Evolutionary conservation across 1,140 invertebrate species (phyloP).

Genomic region (Rhyzopertha dominica): DNA sequence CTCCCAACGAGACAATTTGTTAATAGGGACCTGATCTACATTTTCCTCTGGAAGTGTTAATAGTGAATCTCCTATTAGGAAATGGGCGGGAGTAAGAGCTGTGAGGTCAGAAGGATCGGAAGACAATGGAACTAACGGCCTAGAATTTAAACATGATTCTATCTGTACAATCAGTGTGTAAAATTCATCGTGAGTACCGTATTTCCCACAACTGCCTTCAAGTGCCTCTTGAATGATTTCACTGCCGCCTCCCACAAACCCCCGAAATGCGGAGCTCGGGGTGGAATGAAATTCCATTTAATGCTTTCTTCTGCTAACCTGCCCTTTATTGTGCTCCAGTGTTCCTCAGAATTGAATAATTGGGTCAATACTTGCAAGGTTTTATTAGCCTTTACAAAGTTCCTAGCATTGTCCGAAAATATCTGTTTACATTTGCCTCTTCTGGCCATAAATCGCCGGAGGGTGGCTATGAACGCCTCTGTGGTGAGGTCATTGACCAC

Average conservation of each 20-base stretch:
- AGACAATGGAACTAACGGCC: slow-evolving; percentile 6
- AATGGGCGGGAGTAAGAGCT: slow-evolving; percentile 15
- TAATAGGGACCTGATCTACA: background rate
- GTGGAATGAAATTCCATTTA: slow-evolving; percentile 46
- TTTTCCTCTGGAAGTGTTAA: slow-evolving; percentile 12
- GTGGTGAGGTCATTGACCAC: slow-evolving; percentile 19
- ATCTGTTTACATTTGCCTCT: slow-evolving; percentile 33
- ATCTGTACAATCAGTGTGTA: slow-evolving; percentile 25
- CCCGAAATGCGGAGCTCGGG: slow-evolving; percentile 44
- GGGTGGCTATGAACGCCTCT: slow-evolving; percentile 34
- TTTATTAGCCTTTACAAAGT: slow-evolving; percentile 16
- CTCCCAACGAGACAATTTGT: slow-evolving; percentile 21
- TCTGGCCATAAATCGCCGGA: slow-evolving; percentile 40
- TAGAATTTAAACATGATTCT: slow-evolving; percentile 27
- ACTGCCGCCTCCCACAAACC: slow-evolving; percentile 46
- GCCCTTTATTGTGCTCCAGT: background rate
- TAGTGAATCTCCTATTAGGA: slow-evolving; percentile 10
- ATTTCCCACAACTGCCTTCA: slow-evolving; percentile 29
- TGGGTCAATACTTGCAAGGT: slow-evolving; percentile 7
- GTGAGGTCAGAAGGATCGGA: slow-evolving; percentile 4
- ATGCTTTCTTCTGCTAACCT: slow-evolving; percentile 25
- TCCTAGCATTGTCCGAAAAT: slow-evolving; percentile 26
- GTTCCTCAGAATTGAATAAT: background rate
- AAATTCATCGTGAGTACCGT: slow-evolving; percentile 22
- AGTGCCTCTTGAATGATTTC: slow-evolving; percentile 41